Evolutionary conservation across 2,113 vertebrate genomes (phyloP).

Genomic region (Orycteropus afer): DNA sequence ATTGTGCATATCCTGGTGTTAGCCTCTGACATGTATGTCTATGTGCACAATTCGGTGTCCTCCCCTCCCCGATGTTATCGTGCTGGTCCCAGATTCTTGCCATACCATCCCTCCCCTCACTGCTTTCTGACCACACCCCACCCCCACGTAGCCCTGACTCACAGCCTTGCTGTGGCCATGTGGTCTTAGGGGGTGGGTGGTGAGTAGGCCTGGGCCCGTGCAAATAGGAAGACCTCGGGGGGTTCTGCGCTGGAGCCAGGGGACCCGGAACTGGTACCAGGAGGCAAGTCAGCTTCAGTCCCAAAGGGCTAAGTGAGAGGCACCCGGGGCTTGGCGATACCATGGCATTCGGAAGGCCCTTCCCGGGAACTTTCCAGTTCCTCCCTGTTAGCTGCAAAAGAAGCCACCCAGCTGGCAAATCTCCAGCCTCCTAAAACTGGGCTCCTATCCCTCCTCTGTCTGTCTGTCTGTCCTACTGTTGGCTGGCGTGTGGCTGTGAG

Average conservation of each 20-base stretch:
- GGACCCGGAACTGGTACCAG: neutral
- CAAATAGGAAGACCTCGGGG: neutral
- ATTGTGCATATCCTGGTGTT: no score
- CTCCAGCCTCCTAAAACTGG: neutral
- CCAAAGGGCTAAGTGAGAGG: fast-evolving
- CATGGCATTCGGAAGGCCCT: neutral
- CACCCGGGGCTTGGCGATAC: fast-evolving
- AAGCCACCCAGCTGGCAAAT: neutral
- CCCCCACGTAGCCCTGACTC: no score
- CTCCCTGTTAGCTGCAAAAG: neutral
- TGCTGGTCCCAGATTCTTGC: no score
- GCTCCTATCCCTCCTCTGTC: no score
- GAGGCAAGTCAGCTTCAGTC: neutral
- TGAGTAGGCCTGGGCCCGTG: fast-evolving
- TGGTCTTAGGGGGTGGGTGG: fast-evolving
- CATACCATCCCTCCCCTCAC: no score
- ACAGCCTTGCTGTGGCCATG: no score
- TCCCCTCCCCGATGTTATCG: no score
- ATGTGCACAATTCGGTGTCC: no score
- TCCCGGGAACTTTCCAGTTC: neutral
- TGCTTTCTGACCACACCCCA: fast-evolving
- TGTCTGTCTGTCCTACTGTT: no score
- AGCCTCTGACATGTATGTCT: no score
- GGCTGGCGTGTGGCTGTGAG: no score
- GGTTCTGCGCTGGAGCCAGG: no score